Evolutionary conservation across 1,140 invertebrate species (phyloP).

Genomic region (Ectropis grisescens): DNA sequence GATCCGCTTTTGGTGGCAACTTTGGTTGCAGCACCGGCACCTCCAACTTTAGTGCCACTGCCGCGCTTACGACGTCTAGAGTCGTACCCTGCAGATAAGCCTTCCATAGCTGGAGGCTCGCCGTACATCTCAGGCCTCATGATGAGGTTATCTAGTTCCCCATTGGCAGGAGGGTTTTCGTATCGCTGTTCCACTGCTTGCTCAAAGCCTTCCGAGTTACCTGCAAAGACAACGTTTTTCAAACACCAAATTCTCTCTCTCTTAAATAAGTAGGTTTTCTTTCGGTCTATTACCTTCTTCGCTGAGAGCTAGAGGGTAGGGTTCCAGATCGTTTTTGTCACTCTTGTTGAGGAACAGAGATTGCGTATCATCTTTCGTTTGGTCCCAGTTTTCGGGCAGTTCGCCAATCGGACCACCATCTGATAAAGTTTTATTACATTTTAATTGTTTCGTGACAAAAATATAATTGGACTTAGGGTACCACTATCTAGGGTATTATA

Average conservation of each 20-base stretch:
- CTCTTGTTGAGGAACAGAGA: slow-evolving; percentile 68
- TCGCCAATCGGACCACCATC: slow-evolving; percentile 54
- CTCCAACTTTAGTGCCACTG: slow-evolving; percentile 53
- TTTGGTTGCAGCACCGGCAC: slow-evolving; percentile 57
- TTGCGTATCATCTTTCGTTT: slow-evolving; percentile 65
- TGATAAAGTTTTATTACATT: slow-evolving; percentile 12
- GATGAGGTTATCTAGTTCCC: slow-evolving; percentile 62
- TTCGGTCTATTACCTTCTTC: slow-evolving; percentile 58
- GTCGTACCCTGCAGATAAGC: slow-evolving; percentile 40
- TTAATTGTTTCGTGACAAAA: too few species aligned
- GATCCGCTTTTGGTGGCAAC: slow-evolving; percentile 56
- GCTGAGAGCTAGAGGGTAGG: slow-evolving; percentile 66
- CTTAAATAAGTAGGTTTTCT: too few species aligned
- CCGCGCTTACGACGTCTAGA: slow-evolving; percentile 48
- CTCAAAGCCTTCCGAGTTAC: slow-evolving; percentile 53
- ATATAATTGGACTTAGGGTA: too few species aligned
- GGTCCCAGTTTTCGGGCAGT: slow-evolving; percentile 66
- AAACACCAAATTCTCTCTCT: neutral
- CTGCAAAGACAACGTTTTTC: slow-evolving; percentile 19
- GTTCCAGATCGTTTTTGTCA: slow-evolving; percentile 68
- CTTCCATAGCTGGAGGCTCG: slow-evolving; percentile 62
- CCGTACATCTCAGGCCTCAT: slow-evolving; percentile 65
- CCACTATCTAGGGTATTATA: too few species aligned
- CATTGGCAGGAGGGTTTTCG: slow-evolving; percentile 39
- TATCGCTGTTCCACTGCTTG: slow-evolving; percentile 47